Conservation (phyloP, 1,140 invertebrate species). For the Spodoptera litura region DNA sequence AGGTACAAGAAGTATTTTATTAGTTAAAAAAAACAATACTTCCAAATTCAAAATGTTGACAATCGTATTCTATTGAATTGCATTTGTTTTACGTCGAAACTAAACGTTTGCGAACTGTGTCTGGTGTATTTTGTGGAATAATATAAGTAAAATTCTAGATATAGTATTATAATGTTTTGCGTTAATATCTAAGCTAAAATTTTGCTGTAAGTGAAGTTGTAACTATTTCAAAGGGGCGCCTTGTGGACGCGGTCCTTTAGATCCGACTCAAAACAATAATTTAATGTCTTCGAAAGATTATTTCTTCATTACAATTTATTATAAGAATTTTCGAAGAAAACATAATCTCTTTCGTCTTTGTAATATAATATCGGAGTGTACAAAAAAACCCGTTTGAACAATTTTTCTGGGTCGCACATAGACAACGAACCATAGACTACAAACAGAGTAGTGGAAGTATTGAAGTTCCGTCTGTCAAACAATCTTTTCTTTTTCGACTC, state of each 20-base stretch:
- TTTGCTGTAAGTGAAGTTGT: slow-evolving; percentile 57
- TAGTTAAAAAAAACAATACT: slow-evolving; percentile 2
- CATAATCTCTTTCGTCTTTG: slow-evolving; percentile 59
- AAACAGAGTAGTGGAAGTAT: slow-evolving; percentile 52
- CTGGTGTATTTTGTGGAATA: slow-evolving; percentile 40
- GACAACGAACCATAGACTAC: slow-evolving; percentile 65
- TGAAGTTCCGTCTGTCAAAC: slow-evolving; percentile 66
- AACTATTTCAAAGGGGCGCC: slow-evolving; percentile 58
- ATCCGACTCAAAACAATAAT: slow-evolving; percentile 53
- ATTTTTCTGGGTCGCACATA: slow-evolving; percentile 49
- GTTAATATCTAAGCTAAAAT: slow-evolving; percentile 54
- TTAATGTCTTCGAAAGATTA: slow-evolving; percentile 73
- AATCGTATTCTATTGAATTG: slow-evolving; percentile 43
- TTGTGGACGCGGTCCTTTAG: slow-evolving; percentile 58
- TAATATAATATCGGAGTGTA: slow-evolving; percentile 62
- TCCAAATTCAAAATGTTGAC: slow-evolving; percentile 46
- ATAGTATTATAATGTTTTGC: slow-evolving; percentile 60
- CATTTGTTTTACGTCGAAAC: slow-evolving; percentile 46
- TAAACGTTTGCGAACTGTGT: slow-evolving; percentile 38
- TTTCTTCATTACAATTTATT: slow-evolving; percentile 65
- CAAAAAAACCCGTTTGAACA: slow-evolving; percentile 67
- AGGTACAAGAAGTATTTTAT: not conserved
- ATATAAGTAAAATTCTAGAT: slow-evolving; percentile 54
- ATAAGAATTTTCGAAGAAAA: slow-evolving; percentile 75
- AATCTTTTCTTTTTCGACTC: slow-evolving; percentile 80